Base-by-base conservation (phyloP, 2,888 invertebrate species). In the Plebejus argus region DNA sequence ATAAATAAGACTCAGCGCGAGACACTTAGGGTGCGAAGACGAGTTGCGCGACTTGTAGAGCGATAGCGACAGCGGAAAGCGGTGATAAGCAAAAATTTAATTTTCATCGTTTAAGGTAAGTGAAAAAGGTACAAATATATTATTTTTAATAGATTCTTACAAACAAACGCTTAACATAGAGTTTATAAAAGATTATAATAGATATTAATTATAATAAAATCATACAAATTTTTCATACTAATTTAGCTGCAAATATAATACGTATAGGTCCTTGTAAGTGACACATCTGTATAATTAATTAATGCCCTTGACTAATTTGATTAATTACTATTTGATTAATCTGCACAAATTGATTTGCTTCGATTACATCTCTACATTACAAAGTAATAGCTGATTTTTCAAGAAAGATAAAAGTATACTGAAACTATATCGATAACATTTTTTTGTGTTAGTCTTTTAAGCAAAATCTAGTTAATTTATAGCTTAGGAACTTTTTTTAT, bases 1-100 rank as follows among this genome's bases (percentile, higher is more conserved):
- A 79, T 66, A 78, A 79, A 80, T 76, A 79, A 76, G 76, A 77
- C 76, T 78, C 78, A 56, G 72, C 79, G 76, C 45, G 72, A 39
- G 49, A 70, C 76, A 76, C 75, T 77, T 8, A 28, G 12, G 75
- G 77, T 77, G 75, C 70, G 66, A 39, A 20, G 23, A 61, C 12
- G 3, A 0, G 10, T 20, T 0, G 23, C 3, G 61, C 20, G 58
- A 58, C 58, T 58, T 12, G 23, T 23, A 8, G 12, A 61, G 61
- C 23, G 61, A n/a, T 58, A 8, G n/a, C 58, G 58, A 58, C n/a
- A n/a, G 53, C 58, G 58, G 18, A 53, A 53, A 53, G 53, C 53
- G 6, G 18, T 18, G 18, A 18, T 2, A 58, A n/a, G n/a, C 58
- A 58, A 58, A n/a, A 58, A 53, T 18, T 18, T 4, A 5, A 53